Base-by-base conservation (phyloP, 2,113 vertebrate species). In the Diphyllodes magnificus region DNA sequence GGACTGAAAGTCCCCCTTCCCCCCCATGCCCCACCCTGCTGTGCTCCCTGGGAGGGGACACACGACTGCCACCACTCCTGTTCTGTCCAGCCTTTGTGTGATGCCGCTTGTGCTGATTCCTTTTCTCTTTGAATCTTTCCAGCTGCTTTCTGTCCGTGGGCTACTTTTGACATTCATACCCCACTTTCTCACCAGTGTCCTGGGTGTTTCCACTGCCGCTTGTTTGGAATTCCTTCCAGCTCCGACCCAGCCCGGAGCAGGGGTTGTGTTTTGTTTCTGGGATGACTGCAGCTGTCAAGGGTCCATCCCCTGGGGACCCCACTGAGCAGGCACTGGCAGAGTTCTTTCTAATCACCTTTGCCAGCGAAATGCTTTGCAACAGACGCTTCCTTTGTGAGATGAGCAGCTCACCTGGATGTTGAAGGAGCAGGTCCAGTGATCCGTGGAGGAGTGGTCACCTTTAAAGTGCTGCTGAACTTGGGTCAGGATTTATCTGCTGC, bases 111-210 rank as follows among this genome's bases (percentile, higher is more conserved):
- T 0, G 7, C 8, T 3, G 12, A 16, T 27, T 88, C 25, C n/a
- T 73, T 35, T 44, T 21, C 44, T 37, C 30, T 25, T 20, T 15
- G 20, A 47, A 25, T 37, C 57, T 7, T 14, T 13, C 21, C 13
- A 11, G 19, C 19, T 60, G 15, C 45, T 51, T 39, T 50, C 42
- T 78, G 20, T 45, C n/a, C 50, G 33, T 42, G 25, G n/a, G 42
- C 28, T 23, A 1, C 51, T 86, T 44, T 6, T 15, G 61, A 15
- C 27, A 17, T 10, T 24, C 0, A 0, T 4, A 11, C 13, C 8
- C 33, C 22, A 1, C 49, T 8, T 42, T 49, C 61, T 54, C 49
- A 24, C 20, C 33, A 2, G 0, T 0, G 0, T 49, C 75, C 66
- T 3, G 20, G 19, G 7, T 49, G 11, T 65, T 54, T 53, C 30